These are phyloP conservation scores for Myathropa florea DNA, from an alignment of 2,888 invertebrate genomes.

Conservation along the genomic window DNA sequence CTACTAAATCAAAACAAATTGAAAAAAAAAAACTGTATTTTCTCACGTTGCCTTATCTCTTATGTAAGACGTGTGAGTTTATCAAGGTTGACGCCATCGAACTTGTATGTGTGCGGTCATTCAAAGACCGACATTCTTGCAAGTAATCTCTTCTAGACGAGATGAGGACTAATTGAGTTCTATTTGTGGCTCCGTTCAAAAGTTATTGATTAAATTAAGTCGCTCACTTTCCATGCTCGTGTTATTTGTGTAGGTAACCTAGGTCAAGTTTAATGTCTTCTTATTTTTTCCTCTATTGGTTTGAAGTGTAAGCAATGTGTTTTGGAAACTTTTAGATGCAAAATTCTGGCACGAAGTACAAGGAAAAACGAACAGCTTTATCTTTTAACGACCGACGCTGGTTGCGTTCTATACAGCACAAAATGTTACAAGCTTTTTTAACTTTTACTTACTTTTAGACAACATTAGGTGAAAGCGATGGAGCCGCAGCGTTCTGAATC, in stretches of 20 bases:
- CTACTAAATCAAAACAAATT: background rate
- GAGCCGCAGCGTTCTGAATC: no score
- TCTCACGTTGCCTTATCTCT: background rate
- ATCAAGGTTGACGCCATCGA: background rate
- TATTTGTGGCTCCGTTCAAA: background rate
- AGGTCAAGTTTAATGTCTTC: background rate
- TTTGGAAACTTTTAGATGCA: no score
- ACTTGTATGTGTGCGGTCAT: background rate
- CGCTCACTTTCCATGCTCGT: background rate
- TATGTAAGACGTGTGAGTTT: background rate
- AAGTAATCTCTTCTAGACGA: background rate
- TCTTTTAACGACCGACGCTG: no score
- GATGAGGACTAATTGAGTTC: background rate
- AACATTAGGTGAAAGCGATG: no score
- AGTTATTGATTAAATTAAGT: background rate
- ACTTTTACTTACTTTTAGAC: no score
- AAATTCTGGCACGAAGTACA: no score
- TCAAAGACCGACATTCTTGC: background rate
- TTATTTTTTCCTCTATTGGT: no score
- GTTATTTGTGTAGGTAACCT: background rate
- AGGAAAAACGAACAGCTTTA: no score
- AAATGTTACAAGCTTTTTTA: background rate
- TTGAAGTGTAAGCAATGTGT: no score
- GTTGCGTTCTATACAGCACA: background rate
- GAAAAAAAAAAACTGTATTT: background rate